Percentiles rank a stretch among this genome's conserved stretches.
Conservation (phyloP, 2,797 vertebrate species). For the Clarias pachynema region DNA sequence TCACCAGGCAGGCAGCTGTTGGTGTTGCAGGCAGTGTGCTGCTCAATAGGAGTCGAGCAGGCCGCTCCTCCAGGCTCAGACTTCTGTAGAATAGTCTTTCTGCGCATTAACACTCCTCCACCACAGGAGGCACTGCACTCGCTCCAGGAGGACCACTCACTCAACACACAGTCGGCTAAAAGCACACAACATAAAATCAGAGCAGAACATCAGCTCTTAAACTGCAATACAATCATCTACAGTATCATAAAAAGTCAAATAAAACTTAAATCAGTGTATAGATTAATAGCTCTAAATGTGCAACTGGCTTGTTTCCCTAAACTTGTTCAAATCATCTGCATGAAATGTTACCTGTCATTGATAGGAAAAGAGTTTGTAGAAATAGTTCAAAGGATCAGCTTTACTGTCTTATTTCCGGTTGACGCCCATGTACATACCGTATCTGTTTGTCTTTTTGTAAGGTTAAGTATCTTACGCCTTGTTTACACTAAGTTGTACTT, state of each 20-base stretch:
- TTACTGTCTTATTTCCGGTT: no score
- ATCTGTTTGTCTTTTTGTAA: no score
- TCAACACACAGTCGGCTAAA: conserved; percentile 74
- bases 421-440: no score
- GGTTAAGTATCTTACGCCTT: no score
- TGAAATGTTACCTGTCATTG: not conserved
- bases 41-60: conserved; percentile 68
- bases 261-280: not conserved
- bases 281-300: not conserved
- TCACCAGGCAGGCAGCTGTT: conserved; percentile 79
- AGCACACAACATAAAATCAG: conserved; percentile 20
- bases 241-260: not conserved
- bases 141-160: conserved; percentile 81
- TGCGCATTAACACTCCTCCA: conserved; percentile 71
- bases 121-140: conserved; percentile 79
- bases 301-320: not conserved
- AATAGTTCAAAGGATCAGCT: no score
- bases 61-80: conserved; percentile 65
- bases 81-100: conserved; percentile 66
- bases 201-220: not conserved
- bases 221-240: not conserved
- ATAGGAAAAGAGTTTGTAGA: no score
- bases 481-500: no score
- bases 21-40: conserved; percentile 75
- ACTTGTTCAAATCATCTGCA: not conserved